Evolutionary conservation across 1,140 invertebrate genomes (phyloP).

Genomic region (Agrypnia vestita): DNA sequence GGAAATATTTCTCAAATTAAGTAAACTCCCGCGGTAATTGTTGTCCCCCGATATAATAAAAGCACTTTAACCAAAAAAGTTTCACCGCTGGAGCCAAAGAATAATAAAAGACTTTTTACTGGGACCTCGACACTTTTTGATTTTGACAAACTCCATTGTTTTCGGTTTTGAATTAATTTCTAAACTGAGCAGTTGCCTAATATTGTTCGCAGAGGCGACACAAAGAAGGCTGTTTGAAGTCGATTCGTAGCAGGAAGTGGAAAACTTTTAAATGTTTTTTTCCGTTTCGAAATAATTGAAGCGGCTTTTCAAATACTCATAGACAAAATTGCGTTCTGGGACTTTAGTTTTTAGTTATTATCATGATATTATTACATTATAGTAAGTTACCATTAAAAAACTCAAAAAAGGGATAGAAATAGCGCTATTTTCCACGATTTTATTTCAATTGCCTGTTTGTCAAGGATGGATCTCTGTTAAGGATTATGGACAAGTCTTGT

Average conservation of each 20-base stretch:
- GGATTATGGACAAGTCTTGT: too few relatives aligned
- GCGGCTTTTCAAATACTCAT: too few relatives aligned
- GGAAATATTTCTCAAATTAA: background rate
- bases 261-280: too few relatives aligned
- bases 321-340: too few relatives aligned
- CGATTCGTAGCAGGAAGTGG: conserved; percentile 7
- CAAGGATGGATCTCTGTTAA: too few relatives aligned
- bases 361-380: too few relatives aligned
- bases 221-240: background rate
- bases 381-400: too few relatives aligned
- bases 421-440: too few relatives aligned
- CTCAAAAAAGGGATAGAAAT: too few relatives aligned
- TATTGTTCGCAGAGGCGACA: background rate
- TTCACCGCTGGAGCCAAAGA: background rate
- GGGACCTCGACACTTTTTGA: conserved; percentile 9
- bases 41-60: conserved; percentile 12
- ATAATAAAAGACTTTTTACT: conserved; percentile 2
- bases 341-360: too few relatives aligned
- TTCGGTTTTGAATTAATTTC: conserved; percentile 2
- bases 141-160: background rate
- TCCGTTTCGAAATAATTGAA: too few relatives aligned
- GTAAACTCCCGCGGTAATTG: conserved; percentile 1
- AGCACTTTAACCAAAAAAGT: conserved; percentile 1
- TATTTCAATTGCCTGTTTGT: too few relatives aligned
- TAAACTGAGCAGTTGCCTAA: conserved; percentile 20